Conservation (phyloP, 2,888 invertebrate species). For the Epistrophe eligans region DNA sequence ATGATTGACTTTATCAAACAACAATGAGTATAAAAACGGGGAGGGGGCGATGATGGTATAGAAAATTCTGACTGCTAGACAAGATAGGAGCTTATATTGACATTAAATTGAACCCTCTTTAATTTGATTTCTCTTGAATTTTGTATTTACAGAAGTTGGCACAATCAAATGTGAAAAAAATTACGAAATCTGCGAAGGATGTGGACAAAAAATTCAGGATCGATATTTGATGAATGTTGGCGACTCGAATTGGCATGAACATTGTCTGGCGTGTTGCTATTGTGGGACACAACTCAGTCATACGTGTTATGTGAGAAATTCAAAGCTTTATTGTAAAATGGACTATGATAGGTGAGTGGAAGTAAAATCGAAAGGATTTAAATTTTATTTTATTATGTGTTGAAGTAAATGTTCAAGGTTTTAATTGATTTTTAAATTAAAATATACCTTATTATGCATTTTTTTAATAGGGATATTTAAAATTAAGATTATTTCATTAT, state of each 20-base stretch:
- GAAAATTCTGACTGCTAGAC: background rate
- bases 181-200: conserved; percentile 96
- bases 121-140: conserved; percentile 49
- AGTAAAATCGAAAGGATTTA: too few relatives aligned
- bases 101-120: conserved; percentile 47
- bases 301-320: conserved; percentile 97
- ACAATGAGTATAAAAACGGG: background rate
- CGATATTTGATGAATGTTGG: conserved; percentile 97
- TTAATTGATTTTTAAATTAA: too few relatives aligned
- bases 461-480: too few relatives aligned
- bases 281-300: conserved; percentile 95
- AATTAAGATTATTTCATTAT: too few relatives aligned
- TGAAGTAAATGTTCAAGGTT: too few relatives aligned
- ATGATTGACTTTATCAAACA: conserved; percentile 47
- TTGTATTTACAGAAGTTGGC: conserved; percentile 83
- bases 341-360: conserved; percentile 95
- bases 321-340: conserved; percentile 97
- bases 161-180: conserved; percentile 91
- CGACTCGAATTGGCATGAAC: conserved; percentile 98
- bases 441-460: too few relatives aligned
- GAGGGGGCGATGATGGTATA: background rate
- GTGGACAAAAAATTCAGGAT: conserved; percentile 97
- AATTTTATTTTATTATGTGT: too few relatives aligned
- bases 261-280: conserved; percentile 97
- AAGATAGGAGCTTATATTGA: conserved; percentile 22